Percentiles rank a stretch among this genome's conserved stretches.
Evolutionary conservation across 2,888 invertebrate species (phyloP).

Genomic region (Resseliella maxima): DNA sequence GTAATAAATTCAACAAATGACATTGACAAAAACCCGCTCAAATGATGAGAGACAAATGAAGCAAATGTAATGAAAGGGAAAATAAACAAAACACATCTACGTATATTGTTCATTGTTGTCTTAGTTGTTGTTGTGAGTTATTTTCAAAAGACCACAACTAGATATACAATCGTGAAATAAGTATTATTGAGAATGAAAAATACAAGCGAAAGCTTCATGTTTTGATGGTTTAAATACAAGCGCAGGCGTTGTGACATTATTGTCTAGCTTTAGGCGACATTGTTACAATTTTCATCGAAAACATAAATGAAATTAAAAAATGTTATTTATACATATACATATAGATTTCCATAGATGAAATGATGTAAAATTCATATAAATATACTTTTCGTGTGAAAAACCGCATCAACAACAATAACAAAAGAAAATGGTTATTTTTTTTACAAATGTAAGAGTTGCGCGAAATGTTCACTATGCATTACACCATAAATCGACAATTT

Average conservation of each 20-base stretch:
- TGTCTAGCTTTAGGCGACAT: constrained; percentile 22
- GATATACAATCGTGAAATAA: too few relatives aligned
- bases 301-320: not conserved
- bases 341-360: not conserved
- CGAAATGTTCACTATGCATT: too few relatives aligned
- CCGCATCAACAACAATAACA: too few relatives aligned
- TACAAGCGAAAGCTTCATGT: not conserved
- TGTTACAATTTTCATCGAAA: not conserved
- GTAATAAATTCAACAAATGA: constrained; percentile 18
- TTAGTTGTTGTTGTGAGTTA: too few relatives aligned
- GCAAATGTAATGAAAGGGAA: too few relatives aligned
- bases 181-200: not conserved
- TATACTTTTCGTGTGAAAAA: too few relatives aligned
- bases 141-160: too few relatives aligned
- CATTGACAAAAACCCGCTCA: not conserved
- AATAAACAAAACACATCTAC: too few relatives aligned
- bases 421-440: constrained; percentile 8
- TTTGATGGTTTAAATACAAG: not conserved
- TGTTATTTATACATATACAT: not conserved
- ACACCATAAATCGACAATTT: not conserved
- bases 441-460: too few relatives aligned
- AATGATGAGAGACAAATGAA: not conserved
- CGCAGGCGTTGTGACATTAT: not conserved
- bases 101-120: too few relatives aligned
- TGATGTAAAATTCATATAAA: not conserved